phyloP scores from a whole-genome alignment of 2,888 invertebrate genomes.

The Sicus ferrugineus region DNA sequence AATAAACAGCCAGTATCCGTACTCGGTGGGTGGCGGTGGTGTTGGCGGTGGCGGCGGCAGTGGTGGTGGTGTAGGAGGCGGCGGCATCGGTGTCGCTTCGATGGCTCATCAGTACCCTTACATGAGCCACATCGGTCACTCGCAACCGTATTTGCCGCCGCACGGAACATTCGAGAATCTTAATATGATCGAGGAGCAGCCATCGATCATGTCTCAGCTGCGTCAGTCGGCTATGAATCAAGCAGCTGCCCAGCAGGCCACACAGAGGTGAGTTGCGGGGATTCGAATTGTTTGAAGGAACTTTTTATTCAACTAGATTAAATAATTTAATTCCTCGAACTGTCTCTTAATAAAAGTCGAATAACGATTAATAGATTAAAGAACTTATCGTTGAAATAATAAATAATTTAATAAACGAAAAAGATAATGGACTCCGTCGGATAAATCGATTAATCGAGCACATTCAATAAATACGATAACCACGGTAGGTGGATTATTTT shows the following conservation, averaged over 20 bases:
- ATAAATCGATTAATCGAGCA: too few species aligned
- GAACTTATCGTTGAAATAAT: too few species aligned
- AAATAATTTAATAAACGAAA: too few species aligned
- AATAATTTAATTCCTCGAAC: too few species aligned
- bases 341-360: too few species aligned
- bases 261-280: slow-evolving; percentile 45
- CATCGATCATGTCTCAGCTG: slow-evolving; percentile 59
- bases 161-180: slow-evolving; percentile 80
- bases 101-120: slow-evolving; percentile 57
- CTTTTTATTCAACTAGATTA: not conserved
- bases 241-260: slow-evolving; percentile 45
- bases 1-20: slow-evolving; percentile 62
- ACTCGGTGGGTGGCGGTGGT: slow-evolving; percentile 42
- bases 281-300: not conserved
- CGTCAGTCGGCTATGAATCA: slow-evolving; percentile 57
- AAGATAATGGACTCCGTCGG: too few species aligned
- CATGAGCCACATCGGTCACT: slow-evolving; percentile 59
- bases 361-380: too few species aligned
- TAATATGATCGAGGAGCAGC: slow-evolving; percentile 67
- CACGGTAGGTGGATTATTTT: too few species aligned
- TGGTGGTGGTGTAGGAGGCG: slow-evolving; percentile 35
- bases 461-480: too few species aligned
- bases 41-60: slow-evolving; percentile 36
- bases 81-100: slow-evolving; percentile 49
- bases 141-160: slow-evolving; percentile 65